Evolutionary conservation across 2,113 vertebrate species (phyloP).

Genomic region (Heterocephalus glaber): DNA sequence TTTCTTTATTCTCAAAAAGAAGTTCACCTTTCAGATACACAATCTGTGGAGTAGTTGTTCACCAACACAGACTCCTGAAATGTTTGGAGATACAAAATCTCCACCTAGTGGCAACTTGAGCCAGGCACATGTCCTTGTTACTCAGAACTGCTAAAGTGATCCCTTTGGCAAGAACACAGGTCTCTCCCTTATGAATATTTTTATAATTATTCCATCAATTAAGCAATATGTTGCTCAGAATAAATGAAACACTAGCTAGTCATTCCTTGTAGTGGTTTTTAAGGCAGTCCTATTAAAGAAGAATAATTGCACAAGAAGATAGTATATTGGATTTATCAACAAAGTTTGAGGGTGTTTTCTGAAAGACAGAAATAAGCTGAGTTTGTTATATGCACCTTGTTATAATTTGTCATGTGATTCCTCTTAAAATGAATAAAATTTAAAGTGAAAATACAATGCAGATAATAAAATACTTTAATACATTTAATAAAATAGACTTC

Average conservation of each 20-base stretch:
- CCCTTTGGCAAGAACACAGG: not conserved
- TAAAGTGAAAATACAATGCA: not conserved
- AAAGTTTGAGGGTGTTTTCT: not conserved
- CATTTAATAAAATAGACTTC: not conserved
- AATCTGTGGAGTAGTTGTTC: not conserved
- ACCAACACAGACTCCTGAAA: not conserved
- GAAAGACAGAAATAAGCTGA: not conserved
- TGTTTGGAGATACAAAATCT: not conserved
- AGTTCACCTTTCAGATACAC: not conserved
- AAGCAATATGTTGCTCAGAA: not conserved
- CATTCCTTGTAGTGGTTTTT: not conserved
- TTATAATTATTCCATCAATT: not conserved
- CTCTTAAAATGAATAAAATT: not conserved
- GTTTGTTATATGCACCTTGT: not conserved
- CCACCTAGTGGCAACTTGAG: conserved; percentile 33
- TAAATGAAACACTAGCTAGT: not conserved
- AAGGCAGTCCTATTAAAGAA: not conserved
- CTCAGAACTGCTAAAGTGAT: not conserved
- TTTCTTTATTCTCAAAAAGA: not conserved
- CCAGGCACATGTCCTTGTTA: not conserved
- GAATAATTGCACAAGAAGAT: not conserved
- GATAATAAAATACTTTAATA: not conserved
- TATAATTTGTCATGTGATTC: not conserved
- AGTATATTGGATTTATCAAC: not conserved
- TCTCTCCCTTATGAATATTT: not conserved